Evolutionary conservation across 2,888 invertebrate species (phyloP).

Genomic region (Netelia virgata): DNA sequence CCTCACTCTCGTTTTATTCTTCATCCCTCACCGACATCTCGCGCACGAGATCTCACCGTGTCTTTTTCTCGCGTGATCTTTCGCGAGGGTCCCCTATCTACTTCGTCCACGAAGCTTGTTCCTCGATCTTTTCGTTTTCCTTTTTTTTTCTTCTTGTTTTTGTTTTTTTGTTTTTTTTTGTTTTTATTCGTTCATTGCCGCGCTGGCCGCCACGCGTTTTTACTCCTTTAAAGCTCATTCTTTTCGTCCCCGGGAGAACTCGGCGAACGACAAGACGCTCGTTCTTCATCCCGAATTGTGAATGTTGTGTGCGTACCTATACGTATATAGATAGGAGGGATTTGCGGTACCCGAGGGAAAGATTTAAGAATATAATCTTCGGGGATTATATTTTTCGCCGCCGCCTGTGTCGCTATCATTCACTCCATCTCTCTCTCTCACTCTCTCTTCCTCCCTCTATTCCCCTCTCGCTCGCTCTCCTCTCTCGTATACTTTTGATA

Average conservation of each 20-base stretch:
- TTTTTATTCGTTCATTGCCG: conserved; percentile 40
- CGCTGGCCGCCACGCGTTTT: conserved; percentile 59
- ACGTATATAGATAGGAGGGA: conserved; percentile 20
- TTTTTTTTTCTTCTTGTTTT: too few relatives aligned
- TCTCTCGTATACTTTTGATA: conserved; percentile 36
- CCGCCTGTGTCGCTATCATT: conserved; percentile 62
- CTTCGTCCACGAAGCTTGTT: conserved; percentile 3
- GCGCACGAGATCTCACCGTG: conserved; percentile 8
- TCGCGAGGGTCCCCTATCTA: conserved; percentile 25
- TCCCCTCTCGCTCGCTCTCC: not conserved
- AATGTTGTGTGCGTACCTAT: conserved; percentile 58
- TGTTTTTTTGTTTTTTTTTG: conserved; percentile 22
- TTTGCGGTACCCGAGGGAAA: conserved; percentile 50
- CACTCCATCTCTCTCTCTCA: conserved; percentile 23
- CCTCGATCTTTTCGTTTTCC: conserved; percentile 30
- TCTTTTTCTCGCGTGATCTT: conserved; percentile 36
- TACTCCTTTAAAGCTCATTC: conserved; percentile 66
- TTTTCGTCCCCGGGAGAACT: conserved; percentile 55
- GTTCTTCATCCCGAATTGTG: conserved; percentile 55
- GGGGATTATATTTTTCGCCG: conserved; percentile 64
- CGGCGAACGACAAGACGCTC: conserved; percentile 66
- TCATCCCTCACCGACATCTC: not conserved
- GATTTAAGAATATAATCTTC: conserved; percentile 65
- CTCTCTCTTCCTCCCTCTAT: not conserved
- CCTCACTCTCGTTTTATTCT: conserved; percentile 13